Percentiles rank a stretch among this genome's conserved stretches.
phyloP scores from a whole-genome alignment of 2,888 invertebrate genomes.

The Disparrhopalites patrizii region DNA sequence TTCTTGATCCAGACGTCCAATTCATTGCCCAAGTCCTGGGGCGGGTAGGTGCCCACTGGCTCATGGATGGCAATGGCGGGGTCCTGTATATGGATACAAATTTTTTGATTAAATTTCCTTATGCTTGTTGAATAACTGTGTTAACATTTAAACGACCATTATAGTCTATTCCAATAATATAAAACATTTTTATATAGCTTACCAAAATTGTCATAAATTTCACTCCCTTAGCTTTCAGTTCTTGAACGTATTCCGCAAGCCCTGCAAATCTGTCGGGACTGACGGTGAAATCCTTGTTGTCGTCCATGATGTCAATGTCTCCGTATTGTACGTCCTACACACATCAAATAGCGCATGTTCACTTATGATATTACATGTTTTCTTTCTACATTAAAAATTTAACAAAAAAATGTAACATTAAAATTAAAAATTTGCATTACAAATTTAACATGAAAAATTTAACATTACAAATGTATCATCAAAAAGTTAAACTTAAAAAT shows the following conservation, averaged over 20 bases:
- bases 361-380: too few species aligned
- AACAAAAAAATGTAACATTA: too few species aligned
- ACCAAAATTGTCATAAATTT: slow-evolving; percentile 45
- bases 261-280: slow-evolving; percentile 61
- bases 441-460: too few species aligned
- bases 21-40: slow-evolving; percentile 41
- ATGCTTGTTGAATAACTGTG: not conserved
- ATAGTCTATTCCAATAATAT: too few species aligned
- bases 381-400: too few species aligned
- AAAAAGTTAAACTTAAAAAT: too few species aligned
- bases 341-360: not conserved
- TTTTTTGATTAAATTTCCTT: not conserved
- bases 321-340: slow-evolving; percentile 21
- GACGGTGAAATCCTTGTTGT: slow-evolving; percentile 73
- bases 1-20: slow-evolving; percentile 47
- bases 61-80: slow-evolving; percentile 49
- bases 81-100: slow-evolving; percentile 29
- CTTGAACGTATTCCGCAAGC: slow-evolving; percentile 64
- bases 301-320: slow-evolving; percentile 70
- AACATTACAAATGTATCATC: too few species aligned
- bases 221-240: slow-evolving; percentile 59
- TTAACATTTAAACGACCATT: not conserved
- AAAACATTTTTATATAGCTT: too few species aligned
- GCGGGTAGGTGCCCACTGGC: slow-evolving; percentile 49
- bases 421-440: too few species aligned